Conservation (phyloP, 2,888 invertebrate genomes). For the Emmelina monodactyla region DNA sequence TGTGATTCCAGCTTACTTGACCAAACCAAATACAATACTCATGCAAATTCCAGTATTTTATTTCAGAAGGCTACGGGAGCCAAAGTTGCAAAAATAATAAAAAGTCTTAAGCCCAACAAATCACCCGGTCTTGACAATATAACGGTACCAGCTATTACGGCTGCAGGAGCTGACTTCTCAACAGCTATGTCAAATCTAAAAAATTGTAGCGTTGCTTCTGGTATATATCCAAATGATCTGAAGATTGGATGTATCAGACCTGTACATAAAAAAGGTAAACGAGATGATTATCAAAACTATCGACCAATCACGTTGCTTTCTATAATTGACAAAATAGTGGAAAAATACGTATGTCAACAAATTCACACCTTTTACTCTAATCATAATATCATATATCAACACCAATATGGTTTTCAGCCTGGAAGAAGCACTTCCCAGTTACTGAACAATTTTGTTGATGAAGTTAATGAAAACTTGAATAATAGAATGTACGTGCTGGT, state of each 20-base stretch:
- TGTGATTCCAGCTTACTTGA: background rate
- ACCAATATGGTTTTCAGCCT: constrained; percentile 11
- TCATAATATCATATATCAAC: no score
- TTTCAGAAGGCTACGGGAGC: background rate
- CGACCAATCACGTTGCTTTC: constrained; percentile 4
- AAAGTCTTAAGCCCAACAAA: background rate
- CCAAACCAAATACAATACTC: background rate
- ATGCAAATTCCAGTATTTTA: background rate
- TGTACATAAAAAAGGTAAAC: constrained; percentile 4
- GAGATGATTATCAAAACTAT: constrained; percentile 3
- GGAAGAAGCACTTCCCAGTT: constrained; percentile 6
- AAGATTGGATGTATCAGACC: constrained; percentile 4
- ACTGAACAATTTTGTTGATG: constrained; percentile 14
- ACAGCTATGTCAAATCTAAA: background rate
- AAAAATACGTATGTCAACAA: constrained; percentile 10
- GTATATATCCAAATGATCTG: background rate
- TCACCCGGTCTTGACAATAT: background rate
- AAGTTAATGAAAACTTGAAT: constrained; percentile 12
- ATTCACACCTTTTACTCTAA: no score
- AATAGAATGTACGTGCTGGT: constrained; percentile 11
- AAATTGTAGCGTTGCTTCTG: constrained; percentile 2
- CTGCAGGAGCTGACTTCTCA: background rate
- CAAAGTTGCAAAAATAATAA: background rate
- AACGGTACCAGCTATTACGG: background rate
- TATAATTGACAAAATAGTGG: constrained; percentile 4